phyloP scores from a whole-genome alignment of 2,888 invertebrate species.

The Chrysomela aeneicollis region DNA sequence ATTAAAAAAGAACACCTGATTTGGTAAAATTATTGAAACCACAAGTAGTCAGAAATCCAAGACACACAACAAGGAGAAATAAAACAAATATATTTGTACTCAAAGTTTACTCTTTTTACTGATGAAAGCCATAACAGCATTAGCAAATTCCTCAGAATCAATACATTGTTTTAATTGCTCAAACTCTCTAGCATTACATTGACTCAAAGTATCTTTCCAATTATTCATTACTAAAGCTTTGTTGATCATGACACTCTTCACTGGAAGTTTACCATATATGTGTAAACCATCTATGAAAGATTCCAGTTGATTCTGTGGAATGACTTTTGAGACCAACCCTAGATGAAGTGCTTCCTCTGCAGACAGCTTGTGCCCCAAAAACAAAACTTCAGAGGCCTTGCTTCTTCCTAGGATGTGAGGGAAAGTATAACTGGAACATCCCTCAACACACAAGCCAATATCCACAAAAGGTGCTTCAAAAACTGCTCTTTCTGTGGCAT shows the following conservation, averaged over 20 bases:
- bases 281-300: constrained; percentile 65
- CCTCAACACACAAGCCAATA: constrained; percentile 88
- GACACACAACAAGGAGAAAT: no score
- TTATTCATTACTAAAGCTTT: constrained; percentile 75
- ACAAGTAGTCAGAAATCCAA: no score
- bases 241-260: constrained; percentile 68
- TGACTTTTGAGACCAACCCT: constrained; percentile 82
- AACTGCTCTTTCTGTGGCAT: constrained; percentile 85
- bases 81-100: constrained; percentile 13
- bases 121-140: constrained; percentile 68
- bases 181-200: constrained; percentile 75
- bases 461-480: constrained; percentile 89
- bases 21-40: no score
- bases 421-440: constrained; percentile 84
- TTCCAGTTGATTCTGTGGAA: constrained; percentile 70
- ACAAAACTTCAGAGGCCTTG: constrained; percentile 66
- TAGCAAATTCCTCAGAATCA: constrained; percentile 71
- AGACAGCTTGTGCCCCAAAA: constrained; percentile 77
- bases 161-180: constrained; percentile 70
- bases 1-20: no score
- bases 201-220: constrained; percentile 69
- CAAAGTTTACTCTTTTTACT: constrained; percentile 55
- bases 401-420: constrained; percentile 84
- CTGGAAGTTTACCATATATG: constrained; percentile 67
- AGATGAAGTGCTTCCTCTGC: constrained; percentile 80